These are phyloP conservation scores for Parapristionchus giblindavisi DNA, from an alignment of 2,888 invertebrate species.

Conservation along the genomic window DNA sequence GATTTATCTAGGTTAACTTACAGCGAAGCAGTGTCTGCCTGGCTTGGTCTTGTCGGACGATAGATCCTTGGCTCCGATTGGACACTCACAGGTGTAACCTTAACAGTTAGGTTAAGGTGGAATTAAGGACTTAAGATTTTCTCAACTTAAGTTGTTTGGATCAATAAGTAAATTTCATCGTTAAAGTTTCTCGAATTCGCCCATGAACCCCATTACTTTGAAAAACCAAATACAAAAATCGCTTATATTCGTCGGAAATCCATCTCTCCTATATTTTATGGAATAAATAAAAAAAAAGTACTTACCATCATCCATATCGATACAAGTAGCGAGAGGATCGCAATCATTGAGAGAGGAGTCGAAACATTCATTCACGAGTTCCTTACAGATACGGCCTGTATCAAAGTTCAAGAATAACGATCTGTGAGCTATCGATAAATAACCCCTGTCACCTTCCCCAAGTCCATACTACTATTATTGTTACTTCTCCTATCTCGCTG, in stretches of 20 bases:
- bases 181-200: too few relatives aligned
- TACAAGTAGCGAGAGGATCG: constrained; percentile 57
- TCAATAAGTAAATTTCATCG: too few relatives aligned
- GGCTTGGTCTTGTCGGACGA: constrained; percentile 58
- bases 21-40: constrained; percentile 57
- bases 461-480: too few relatives aligned
- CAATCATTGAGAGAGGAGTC: constrained; percentile 59
- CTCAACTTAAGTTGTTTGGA: background rate
- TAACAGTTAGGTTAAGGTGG: background rate
- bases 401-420: background rate
- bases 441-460: too few relatives aligned
- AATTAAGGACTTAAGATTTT: background rate
- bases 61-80: constrained; percentile 57
- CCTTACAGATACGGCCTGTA: constrained; percentile 46
- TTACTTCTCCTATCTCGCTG: too few relatives aligned
- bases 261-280: too few relatives aligned
- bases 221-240: too few relatives aligned
- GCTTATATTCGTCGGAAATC: constrained; percentile 41
- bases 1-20: constrained; percentile 37
- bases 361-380: constrained; percentile 63
- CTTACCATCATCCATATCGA: constrained; percentile 45
- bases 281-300: background rate
- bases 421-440: background rate
- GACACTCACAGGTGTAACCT: constrained; percentile 61
- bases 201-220: too few relatives aligned